These are phyloP conservation scores for Xenopus petersii DNA, from an alignment of 2,797 vertebrate species.

Conservation along the genomic window DNA sequence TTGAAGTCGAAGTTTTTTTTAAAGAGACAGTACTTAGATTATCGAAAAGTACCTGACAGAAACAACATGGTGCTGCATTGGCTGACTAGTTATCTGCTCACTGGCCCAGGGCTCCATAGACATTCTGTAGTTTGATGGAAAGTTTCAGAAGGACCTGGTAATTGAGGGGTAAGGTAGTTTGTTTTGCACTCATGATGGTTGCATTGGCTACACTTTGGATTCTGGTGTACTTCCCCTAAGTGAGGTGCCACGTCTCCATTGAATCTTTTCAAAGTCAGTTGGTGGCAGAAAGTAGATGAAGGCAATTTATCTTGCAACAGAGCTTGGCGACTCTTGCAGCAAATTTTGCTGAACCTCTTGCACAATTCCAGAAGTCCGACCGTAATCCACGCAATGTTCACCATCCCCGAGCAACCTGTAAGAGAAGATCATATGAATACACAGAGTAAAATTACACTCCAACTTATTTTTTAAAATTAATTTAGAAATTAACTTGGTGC, in stretches of 20 bases:
- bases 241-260: constrained; percentile 59
- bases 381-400: constrained; percentile 58
- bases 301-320: constrained; percentile 47
- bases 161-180: constrained; percentile 52
- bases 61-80: constrained; percentile 77
- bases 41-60: constrained; percentile 77
- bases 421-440: neutral
- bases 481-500: too few relatives aligned
- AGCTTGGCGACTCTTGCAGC: constrained; percentile 57
- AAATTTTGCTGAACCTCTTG: constrained; percentile 68
- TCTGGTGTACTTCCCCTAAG: constrained; percentile 55
- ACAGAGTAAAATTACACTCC: too few relatives aligned
- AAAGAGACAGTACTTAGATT: too few relatives aligned
- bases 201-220: constrained; percentile 54
- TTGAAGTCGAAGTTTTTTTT: too few relatives aligned
- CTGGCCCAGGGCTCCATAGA: constrained; percentile 79
- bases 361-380: constrained; percentile 54
- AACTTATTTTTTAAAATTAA: too few relatives aligned
- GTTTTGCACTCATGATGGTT: constrained; percentile 59
- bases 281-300: constrained; percentile 56
- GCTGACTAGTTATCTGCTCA: constrained; percentile 65
- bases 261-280: constrained; percentile 55
- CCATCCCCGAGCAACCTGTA: constrained; percentile 44
- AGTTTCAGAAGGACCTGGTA: constrained; percentile 63
- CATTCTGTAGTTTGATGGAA: constrained; percentile 61